A percentile compares a stretch with the other conserved stretches of the same genome.
These are phyloP conservation scores for Cirrhinus mrigala DNA, from an alignment of 2,797 vertebrate genomes.

Conservation along the genomic window DNA sequence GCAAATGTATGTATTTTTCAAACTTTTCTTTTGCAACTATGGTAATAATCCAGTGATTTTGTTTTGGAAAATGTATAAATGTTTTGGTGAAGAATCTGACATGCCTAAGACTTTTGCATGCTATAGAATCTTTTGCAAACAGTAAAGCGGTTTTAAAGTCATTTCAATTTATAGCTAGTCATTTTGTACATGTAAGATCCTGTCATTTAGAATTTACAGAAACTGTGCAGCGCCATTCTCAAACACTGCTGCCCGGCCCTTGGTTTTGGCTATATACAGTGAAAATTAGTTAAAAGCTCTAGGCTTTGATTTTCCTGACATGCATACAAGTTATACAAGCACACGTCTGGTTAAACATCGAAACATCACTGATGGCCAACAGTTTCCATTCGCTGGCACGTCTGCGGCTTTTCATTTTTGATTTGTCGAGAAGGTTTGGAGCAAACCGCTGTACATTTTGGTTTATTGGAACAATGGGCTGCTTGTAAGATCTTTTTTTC, in stretches of 20 bases:
- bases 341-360: constrained; percentile 37
- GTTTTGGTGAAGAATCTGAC: background rate
- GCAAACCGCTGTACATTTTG: constrained; percentile 1
- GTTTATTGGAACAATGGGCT: constrained; percentile 39
- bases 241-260: background rate
- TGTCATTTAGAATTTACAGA: constrained; percentile 51
- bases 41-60: background rate
- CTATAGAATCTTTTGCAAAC: background rate
- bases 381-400: constrained; percentile 41
- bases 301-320: constrained; percentile 42
- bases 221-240: background rate
- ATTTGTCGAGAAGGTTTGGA: constrained; percentile 40
- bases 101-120: background rate
- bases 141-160: background rate
- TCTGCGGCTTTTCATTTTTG: constrained; percentile 47
- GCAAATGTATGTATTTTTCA: background rate
- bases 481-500: constrained; percentile 29
- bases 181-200: background rate
- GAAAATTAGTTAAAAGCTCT: constrained; percentile 38
- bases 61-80: background rate
- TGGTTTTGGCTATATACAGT: constrained; percentile 47
- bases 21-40: background rate
- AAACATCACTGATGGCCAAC: constrained; percentile 42
- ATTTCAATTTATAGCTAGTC: background rate
- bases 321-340: constrained; percentile 32